A percentile compares a stretch with the other conserved stretches of the same genome.
These are phyloP conservation scores for Girardinus metallicus DNA, from an alignment of 2,797 vertebrate species.

Conservation along the genomic window DNA sequence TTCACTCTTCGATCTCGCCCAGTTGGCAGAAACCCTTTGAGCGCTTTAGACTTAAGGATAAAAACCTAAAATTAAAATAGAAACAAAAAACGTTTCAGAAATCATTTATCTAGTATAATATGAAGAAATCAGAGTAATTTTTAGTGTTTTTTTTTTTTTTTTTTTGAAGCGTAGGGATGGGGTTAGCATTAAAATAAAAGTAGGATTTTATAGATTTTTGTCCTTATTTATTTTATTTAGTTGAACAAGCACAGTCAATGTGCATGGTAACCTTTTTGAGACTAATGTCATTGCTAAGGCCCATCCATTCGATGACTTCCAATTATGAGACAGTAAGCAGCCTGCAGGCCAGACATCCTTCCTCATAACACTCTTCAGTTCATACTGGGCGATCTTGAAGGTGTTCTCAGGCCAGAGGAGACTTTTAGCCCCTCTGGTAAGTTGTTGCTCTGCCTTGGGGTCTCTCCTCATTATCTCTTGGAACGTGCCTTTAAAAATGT, in stretches of 20 bases:
- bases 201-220: background rate
- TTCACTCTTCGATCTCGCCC: background rate
- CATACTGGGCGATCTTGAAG: background rate
- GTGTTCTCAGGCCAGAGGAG: background rate
- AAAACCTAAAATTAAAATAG: background rate
- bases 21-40: background rate
- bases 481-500: background rate
- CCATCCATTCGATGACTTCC: background rate
- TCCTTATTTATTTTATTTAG: background rate
- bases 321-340: background rate
- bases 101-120: background rate
- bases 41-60: background rate
- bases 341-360: background rate
- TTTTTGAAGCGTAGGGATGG: background rate
- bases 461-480: background rate
- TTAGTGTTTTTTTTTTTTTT: background rate
- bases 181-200: background rate
- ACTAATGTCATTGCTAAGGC: background rate
- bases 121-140: background rate
- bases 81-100: background rate
- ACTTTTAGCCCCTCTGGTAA: background rate
- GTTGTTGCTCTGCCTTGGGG: background rate
- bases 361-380: background rate
- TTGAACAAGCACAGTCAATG: background rate
- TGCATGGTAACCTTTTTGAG: background rate